A percentile compares a stretch with the other conserved stretches of the same genome.
Evolutionary conservation across 2,797 vertebrate genomes (phyloP).

Genomic region (Morelia viridis): DNA sequence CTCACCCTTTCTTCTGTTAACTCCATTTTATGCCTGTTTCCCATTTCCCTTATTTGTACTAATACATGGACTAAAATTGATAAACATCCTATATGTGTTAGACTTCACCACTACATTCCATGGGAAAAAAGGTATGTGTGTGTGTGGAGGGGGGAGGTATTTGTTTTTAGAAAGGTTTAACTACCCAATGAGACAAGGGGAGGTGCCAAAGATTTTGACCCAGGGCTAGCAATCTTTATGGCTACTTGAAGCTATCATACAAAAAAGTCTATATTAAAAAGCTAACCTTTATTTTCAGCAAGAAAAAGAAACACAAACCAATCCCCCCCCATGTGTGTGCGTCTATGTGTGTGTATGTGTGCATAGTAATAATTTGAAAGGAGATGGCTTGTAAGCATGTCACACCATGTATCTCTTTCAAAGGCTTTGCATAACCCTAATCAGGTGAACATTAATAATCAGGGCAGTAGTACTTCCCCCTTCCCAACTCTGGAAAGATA

Average conservation of each 20-base stretch:
- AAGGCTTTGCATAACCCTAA: not conserved
- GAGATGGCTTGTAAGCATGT: not conserved
- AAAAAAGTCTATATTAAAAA: not conserved
- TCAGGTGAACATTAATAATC: not conserved
- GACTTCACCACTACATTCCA: not conserved
- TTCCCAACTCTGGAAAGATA: not conserved
- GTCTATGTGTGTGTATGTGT: too few species aligned
- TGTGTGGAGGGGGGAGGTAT: not conserved
- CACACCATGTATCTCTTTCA: not conserved
- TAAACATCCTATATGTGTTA: constrained; percentile 14
- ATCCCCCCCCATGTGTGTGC: not conserved
- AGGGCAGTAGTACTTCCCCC: not conserved
- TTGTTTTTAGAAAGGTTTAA: not conserved
- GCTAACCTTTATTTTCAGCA: not conserved
- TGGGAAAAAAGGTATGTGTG: not conserved
- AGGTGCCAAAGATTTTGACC: not conserved
- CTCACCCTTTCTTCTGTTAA: constrained; percentile 22
- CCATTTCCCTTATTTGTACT: constrained; percentile 38
- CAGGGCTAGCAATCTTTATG: not conserved
- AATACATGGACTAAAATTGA: constrained; percentile 9
- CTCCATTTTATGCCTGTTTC: constrained; percentile 15
- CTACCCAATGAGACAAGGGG: not conserved
- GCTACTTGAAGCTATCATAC: not conserved
- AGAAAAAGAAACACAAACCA: not conserved
- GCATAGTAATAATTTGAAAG: not conserved